A percentile compares a stretch with the other conserved stretches of the same genome.
Conservation (phyloP, 2,797 vertebrate genomes). For the Smutsia gigantea region DNA sequence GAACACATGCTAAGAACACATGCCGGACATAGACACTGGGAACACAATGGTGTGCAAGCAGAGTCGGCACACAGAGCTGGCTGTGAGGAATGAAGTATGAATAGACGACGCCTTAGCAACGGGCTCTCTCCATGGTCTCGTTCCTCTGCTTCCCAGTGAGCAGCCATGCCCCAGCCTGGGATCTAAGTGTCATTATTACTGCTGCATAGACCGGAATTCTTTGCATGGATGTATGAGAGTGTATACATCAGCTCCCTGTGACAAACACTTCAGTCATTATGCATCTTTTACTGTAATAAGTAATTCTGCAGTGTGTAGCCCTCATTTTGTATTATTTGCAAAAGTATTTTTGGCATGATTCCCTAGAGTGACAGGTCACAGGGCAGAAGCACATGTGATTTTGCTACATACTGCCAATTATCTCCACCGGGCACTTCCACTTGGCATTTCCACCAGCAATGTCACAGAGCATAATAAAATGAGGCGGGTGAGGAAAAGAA, state of each 20-base stretch:
- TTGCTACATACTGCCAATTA: neutral
- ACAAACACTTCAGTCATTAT: neutral
- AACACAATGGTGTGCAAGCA: fast-evolving
- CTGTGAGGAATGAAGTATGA: neutral
- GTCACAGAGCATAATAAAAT: neutral
- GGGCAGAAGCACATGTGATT: neutral
- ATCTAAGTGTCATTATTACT: no score
- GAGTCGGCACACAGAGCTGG: neutral
- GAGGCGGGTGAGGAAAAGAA: neutral
- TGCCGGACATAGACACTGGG: neutral
- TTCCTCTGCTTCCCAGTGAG: neutral
- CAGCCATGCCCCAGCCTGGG: fast-evolving
- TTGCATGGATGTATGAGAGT: neutral
- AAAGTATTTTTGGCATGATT: neutral
- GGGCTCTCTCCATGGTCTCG: fast-evolving
- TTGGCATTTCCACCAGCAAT: neutral
- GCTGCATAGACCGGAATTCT: no score
- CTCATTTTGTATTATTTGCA: neutral
- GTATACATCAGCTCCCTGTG: neutral
- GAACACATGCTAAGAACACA: no score
- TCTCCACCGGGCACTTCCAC: neutral
- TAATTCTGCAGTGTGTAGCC: neutral
- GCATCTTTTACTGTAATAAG: neutral
- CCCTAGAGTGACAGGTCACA: neutral
- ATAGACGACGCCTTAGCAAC: no score